Conservation (phyloP, 2,888 invertebrate species). For the Diaprepes abbreviatus region DNA sequence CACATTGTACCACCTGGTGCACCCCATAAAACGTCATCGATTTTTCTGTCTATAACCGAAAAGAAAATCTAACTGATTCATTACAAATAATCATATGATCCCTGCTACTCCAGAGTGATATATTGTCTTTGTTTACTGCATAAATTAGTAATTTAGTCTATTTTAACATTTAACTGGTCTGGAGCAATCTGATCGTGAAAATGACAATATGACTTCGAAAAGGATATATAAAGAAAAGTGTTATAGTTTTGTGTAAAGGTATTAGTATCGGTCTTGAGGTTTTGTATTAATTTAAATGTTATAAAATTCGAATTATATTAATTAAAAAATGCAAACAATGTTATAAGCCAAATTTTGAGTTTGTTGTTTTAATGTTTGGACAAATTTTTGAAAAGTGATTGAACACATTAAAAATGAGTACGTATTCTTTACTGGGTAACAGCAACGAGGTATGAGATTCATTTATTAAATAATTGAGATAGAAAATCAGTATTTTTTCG, state of each 20-base stretch:
- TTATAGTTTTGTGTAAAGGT: background rate
- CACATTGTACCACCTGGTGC: constrained; percentile 33
- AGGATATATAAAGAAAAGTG: background rate
- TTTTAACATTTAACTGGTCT: background rate
- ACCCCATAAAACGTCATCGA: constrained; percentile 22
- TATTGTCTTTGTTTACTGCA: background rate
- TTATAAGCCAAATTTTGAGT: too few relatives aligned
- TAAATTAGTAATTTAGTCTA: too few relatives aligned
- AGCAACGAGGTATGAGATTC: constrained; percentile 21
- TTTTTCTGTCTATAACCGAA: constrained; percentile 23
- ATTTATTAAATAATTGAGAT: background rate
- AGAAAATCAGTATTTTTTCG: background rate
- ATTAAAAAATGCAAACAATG: too few relatives aligned
- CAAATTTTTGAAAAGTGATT: too few relatives aligned
- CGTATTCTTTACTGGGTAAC: constrained; percentile 29
- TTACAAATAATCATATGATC: too few relatives aligned
- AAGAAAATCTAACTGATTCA: background rate
- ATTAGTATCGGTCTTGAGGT: constrained; percentile 5
- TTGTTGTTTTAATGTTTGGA: too few relatives aligned
- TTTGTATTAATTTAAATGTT: background rate
- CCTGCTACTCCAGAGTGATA: background rate
- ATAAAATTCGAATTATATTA: too few relatives aligned
- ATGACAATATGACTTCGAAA: background rate
- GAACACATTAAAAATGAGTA: constrained; percentile 25
- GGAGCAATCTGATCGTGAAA: background rate